phyloP scores from a whole-genome alignment of 2,113 vertebrate species.

The Holacanthus passer region DNA sequence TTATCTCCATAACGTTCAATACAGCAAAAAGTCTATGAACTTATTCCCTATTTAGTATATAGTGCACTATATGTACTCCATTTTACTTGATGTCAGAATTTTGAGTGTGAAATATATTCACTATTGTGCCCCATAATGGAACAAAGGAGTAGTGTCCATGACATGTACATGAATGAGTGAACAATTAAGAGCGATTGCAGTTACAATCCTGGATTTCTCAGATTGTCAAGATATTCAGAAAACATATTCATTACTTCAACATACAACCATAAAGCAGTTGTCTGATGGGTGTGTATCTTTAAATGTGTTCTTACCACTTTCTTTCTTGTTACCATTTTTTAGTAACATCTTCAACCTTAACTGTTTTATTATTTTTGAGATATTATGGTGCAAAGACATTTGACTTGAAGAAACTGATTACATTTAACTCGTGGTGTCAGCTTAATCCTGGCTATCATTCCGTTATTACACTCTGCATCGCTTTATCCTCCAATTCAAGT shows the following conservation, averaged over 20 bases:
- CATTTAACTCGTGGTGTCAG: not conserved
- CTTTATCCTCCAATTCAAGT: not conserved
- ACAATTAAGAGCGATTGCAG: too few species aligned
- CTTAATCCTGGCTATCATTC: not conserved
- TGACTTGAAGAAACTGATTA: not conserved
- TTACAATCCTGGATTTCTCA: too few species aligned
- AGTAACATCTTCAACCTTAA: too few species aligned
- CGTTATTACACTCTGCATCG: not conserved
- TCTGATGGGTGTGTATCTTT: too few species aligned
- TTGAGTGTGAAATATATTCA: not conserved
- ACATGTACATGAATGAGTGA: too few species aligned
- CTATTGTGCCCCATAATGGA: not conserved
- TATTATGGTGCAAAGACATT: not conserved
- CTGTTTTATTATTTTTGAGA: not conserved
- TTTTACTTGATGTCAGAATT: not conserved
- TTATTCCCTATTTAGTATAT: not conserved
- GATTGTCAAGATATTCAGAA: too few species aligned
- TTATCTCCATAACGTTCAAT: not conserved
- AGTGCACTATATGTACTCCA: not conserved
- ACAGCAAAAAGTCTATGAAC: not conserved
- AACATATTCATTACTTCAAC: too few species aligned
- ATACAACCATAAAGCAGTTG: too few species aligned
- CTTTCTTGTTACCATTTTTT: too few species aligned
- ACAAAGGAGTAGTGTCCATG: too few species aligned
- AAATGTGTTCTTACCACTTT: too few species aligned